Evolutionary conservation across 2,797 vertebrate genomes (phyloP), one percentile per base, ranked within the genome.

Genomic region (Pachyuromys duprasi): DNA sequence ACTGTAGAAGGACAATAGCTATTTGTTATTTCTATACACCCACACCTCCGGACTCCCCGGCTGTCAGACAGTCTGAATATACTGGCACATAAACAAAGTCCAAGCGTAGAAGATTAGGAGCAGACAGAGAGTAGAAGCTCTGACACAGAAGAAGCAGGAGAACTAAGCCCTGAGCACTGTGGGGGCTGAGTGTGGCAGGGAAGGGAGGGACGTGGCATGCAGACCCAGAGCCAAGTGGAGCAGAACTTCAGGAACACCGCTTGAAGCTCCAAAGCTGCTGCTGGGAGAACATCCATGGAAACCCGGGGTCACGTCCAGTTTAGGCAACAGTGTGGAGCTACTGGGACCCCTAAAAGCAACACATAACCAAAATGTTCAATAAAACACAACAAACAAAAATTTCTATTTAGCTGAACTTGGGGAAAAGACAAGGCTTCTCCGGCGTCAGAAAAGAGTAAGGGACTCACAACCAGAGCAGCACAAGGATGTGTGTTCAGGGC

Each of bases 331-430:
- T 86, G 22, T 39, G 33, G n/a, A 89, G 13, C 20, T 13, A 42
- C 8, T 60, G 1, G 6, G 49, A 86, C 33, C 15, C 28, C 22
- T 49, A n/a, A 39, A 62, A 28, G 39, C 12, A 60, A 36, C 22
- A 57, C 55, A n/a, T 14, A 86, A 65, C 81, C 74, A 89, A 89
- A 31, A 76, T 24, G 60, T n/a, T 75, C 63, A 70, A 84, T 67
- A 90, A 90, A 92, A 83, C 5, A 17, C 49, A 89, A 83, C 22
- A n/a, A 89, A 86, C 70, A 75, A 81, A 86, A 88, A 62, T 33
- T 36, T 60, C 65, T 45, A 80, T 5, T 55, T 36, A 94, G 78
- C n/a, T 33, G 3, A 95, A 87, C 55, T 90, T 75, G 49, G 31
- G 31, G 17, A 20, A 70, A 60, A 75, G 31, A 83, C 33, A 49